Evolutionary conservation across 2,888 invertebrate species (phyloP).

Genomic region (Pilophorus perplexus): DNA sequence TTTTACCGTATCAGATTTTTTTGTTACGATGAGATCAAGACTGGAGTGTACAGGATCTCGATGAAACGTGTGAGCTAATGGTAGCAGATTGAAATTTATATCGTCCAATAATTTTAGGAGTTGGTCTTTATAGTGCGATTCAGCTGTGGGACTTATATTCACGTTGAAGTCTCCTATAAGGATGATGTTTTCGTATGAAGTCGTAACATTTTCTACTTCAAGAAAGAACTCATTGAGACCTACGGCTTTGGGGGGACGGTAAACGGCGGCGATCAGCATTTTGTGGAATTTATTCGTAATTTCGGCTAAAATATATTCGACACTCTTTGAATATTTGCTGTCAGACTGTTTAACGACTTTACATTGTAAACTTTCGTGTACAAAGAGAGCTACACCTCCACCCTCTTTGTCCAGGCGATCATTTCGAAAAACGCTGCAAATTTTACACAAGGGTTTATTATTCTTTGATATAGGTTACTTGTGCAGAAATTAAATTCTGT

Average conservation of each 20-base stretch:
- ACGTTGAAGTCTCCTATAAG: too few species aligned
- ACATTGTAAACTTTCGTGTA: constrained; percentile 12
- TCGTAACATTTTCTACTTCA: not conserved
- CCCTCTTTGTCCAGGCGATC: constrained; percentile 15
- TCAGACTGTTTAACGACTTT: not conserved
- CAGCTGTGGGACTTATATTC: too few species aligned
- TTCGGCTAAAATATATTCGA: constrained; percentile 19
- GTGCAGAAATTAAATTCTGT: too few species aligned
- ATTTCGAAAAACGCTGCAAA: too few species aligned
- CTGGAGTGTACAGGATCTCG: not conserved
- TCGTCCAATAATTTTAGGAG: too few species aligned
- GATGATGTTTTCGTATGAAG: constrained; percentile 1
- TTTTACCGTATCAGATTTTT: not conserved
- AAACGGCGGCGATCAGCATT: constrained; percentile 1
- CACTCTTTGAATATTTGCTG: not conserved
- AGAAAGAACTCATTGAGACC: too few species aligned
- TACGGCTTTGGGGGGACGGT: too few species aligned
- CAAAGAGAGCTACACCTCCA: constrained; percentile 15
- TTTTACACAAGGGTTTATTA: too few species aligned
- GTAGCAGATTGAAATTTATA: too few species aligned
- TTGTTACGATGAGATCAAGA: constrained; percentile 11
- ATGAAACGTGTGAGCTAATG: constrained; percentile 4
- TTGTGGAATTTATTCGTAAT: constrained; percentile 5
- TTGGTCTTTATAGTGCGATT: too few species aligned
- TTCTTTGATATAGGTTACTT: too few species aligned